Percentiles rank a stretch among this genome's conserved stretches.
Conservation (phyloP, 2,888 invertebrate genomes). For the Tricholauxania praeusta region DNA sequence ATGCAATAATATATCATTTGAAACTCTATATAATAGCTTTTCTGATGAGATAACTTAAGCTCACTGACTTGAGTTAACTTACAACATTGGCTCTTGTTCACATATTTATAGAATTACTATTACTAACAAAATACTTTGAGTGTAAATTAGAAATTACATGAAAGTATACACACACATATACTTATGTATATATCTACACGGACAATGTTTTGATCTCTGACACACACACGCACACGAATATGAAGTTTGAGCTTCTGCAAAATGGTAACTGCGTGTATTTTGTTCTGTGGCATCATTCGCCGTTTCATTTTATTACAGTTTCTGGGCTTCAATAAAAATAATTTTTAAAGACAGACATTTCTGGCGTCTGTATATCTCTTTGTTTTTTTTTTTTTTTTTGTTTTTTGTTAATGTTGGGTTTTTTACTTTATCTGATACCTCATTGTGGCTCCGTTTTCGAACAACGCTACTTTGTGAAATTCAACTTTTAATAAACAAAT, state of each 20-base stretch:
- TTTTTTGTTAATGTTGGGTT: not conserved
- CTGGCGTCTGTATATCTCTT: conserved; percentile 14
- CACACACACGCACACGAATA: not conserved
- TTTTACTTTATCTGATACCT: not conserved
- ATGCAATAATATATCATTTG: no score
- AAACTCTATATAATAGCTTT: no score
- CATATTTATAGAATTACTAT: no score
- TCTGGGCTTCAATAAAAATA: conserved; percentile 18
- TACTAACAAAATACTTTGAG: no score
- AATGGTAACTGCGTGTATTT: not conserved
- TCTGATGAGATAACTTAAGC: no score
- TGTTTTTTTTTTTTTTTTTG: not conserved
- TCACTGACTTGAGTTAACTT: no score
- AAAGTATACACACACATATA: not conserved
- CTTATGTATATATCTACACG: no score
- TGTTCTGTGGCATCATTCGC: not conserved
- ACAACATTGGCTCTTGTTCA: no score
- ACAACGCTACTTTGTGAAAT: not conserved
- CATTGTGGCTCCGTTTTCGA: not conserved
- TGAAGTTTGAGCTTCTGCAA: no score
- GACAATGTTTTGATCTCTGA: not conserved
- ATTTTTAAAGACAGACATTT: conserved; percentile 25
- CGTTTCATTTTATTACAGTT: not conserved
- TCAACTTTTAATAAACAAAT: conserved; percentile 16
- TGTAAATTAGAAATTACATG: no score